Base-by-base conservation (phyloP, 2,797 vertebrate species). In the Crypturellus tataupa region DNA sequence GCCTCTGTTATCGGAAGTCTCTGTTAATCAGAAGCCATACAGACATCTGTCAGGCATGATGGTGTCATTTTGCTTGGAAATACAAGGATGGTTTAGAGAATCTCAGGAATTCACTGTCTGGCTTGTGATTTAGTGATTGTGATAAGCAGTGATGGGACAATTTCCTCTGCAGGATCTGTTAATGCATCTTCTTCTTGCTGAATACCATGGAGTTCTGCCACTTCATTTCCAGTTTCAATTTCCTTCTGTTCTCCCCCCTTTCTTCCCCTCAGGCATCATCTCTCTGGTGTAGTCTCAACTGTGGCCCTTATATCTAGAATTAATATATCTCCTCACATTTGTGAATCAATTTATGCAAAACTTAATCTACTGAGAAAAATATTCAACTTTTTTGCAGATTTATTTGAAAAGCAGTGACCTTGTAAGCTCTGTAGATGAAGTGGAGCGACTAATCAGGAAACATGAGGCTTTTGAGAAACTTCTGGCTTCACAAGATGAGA, bases 391-490 rank as follows among this genome's bases (percentile, higher is more conserved):
- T 93, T 21, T 55, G 78, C 33, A 99, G 99, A 96, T 98, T 56
- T 98, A 98, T 95, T 90, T 99, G 96, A 98, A 98, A 97, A 98
- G 97, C 96, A 97, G 98, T 93, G 97, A 97, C 88, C 95, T 98
- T 1, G 99, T 98, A 79, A 97, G 88, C 77, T 98, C 98, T 0
- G 98, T 98, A 72, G 98, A 98, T 76, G 98, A 99, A 94, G 97
- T 98, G 8, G 99, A 99, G 17, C 97, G 95, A 80, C 95, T 98
- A 87, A 98, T 99, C 83, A 98, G 96, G 95, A 98, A 98, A 44
- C 99, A 99, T 5, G 98, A 98, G 40, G 98, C 98, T 78, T 99
- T 99, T 93, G 98, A 99, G 97, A 99, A 99, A 91, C 97, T 99
- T 92, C 98, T 99, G 62, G 56, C 89, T 46, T 97, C 98, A 27